Percentiles rank a stretch among this genome's conserved stretches.
These are phyloP conservation scores for Pyxicephalus adspersus DNA, from an alignment of 2,113 vertebrate genomes.

Conservation along the genomic window DNA sequence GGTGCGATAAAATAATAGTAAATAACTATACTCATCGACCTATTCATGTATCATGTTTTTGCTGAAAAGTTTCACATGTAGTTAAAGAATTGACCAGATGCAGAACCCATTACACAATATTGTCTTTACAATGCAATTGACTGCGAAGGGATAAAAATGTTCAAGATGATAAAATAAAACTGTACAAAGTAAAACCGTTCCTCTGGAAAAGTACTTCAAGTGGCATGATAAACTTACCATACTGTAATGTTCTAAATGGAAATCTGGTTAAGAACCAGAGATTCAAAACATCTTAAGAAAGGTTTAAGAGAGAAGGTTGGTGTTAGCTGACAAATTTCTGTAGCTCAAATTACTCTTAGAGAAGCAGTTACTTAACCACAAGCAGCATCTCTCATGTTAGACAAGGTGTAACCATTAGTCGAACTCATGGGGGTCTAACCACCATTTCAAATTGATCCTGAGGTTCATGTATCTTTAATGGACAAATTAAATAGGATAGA, in stretches of 20 bases:
- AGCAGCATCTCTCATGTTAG: slow-evolving; percentile 85
- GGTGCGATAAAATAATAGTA: no score
- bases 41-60: neutral
- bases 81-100: no score
- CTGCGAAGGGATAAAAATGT: no score
- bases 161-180: no score
- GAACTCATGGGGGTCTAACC: slow-evolving; percentile 82
- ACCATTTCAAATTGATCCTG: slow-evolving; percentile 88
- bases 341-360: slow-evolving; percentile 71
- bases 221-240: neutral
- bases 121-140: no score
- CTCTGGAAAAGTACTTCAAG: neutral
- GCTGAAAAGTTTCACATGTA: no score
- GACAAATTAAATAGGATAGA: slow-evolving; percentile 98
- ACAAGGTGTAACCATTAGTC: slow-evolving; percentile 94
- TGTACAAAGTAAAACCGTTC: no score
- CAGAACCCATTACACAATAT: no score
- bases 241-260: neutral
- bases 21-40: neutral
- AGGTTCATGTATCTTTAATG: slow-evolving; percentile 99
- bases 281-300: neutral
- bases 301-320: slow-evolving; percentile 7
- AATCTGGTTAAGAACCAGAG: slow-evolving; percentile 3
- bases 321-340: slow-evolving; percentile 48
- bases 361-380: slow-evolving; percentile 82